Conservation (phyloP, 2,888 invertebrate genomes). For the Hirtodrosophila cameraria region DNA sequence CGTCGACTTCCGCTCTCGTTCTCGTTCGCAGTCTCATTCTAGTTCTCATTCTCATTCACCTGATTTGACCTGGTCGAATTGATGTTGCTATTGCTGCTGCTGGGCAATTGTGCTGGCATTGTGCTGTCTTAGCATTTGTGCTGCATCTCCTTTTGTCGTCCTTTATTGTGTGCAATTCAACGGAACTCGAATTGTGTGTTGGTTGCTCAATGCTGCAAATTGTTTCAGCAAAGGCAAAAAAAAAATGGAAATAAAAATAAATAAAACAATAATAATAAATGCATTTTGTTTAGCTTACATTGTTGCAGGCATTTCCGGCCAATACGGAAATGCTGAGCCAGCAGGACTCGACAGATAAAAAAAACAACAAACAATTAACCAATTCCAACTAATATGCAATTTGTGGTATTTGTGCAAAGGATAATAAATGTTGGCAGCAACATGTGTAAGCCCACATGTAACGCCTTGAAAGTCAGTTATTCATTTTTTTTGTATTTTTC, state of each 20-base stretch:
- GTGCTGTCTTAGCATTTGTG: constrained; percentile 29
- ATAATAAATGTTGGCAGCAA: constrained; percentile 43
- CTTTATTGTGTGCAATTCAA: constrained; percentile 52
- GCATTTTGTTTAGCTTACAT: constrained; percentile 34
- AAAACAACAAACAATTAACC: constrained; percentile 62
- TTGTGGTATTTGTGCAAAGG: constrained; percentile 51
- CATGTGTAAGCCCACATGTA: constrained; percentile 73
- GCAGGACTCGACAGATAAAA: constrained; percentile 19
- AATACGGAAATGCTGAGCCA: constrained; percentile 34
- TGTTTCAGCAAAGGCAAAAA: constrained; percentile 38
- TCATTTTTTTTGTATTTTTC: no score
- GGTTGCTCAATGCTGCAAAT: constrained; percentile 51
- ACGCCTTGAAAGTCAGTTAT: constrained; percentile 39
- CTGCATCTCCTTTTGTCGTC: constrained; percentile 45
- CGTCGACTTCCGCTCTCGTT: constrained; percentile 49
- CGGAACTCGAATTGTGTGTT: constrained; percentile 57
- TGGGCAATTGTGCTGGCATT: constrained; percentile 45
- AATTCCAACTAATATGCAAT: constrained; percentile 33
- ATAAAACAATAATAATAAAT: constrained; percentile 50
- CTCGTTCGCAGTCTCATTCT: no score
- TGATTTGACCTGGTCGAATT: constrained; percentile 51
- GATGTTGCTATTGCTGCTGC: constrained; percentile 33
- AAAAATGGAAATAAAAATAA: constrained; percentile 28
- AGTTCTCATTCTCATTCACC: constrained; percentile 52
- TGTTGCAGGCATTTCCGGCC: constrained; percentile 57